Base-by-base conservation (phyloP, 1,140 invertebrate genomes). In the Hycleus cichorii region DNA sequence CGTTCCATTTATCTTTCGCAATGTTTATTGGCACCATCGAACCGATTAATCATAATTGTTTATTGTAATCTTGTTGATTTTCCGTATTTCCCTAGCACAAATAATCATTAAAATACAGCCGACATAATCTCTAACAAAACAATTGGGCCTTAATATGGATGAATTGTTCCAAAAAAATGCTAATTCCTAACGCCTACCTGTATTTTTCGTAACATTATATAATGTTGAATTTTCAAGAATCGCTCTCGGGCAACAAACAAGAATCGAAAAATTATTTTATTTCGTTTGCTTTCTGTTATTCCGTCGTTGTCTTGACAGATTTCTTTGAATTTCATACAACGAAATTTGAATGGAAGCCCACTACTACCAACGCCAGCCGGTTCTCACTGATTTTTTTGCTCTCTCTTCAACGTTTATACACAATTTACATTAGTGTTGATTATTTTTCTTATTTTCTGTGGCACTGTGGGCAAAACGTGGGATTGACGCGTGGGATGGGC, bases 401-500 rank as follows among this genome's bases (percentile, higher is more conserved):
- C 7, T 32, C 7, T 32, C 32, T 18, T 18, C 18, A 18, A 18
- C 18, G 18, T 18, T 18, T 59, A 57, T 44, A 47, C 39, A 53
- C 57, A 47, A 52, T 53, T 53, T 53, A 45, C 51, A 53, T 53
- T 53, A 53, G 32, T 32, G 32, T 32, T 32, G 32, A 32, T 32
- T 32, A 32, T 32, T 32, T 32, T 7, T 32, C 32, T 32, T 32
- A 4, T 32, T 32, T 32, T 32, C 32, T 32, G 32, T 32, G 4
- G 4, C 32, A 3, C 47, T 57, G 49, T 60, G 55, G 50, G 54
- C 42, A 52, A 49, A 57, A 62, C 62, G 66, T 68, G 66, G 66
- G 66, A 59, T 57, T 39, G 58, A 50, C 49, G 66, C 62, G 64
- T 64, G 64, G 64, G 59, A 59, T 51, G 62, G 46, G 55, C 58